These are phyloP conservation scores for Protobothrops mucrosquamatus DNA, from an alignment of 2,113 vertebrate species.

Conservation along the genomic window DNA sequence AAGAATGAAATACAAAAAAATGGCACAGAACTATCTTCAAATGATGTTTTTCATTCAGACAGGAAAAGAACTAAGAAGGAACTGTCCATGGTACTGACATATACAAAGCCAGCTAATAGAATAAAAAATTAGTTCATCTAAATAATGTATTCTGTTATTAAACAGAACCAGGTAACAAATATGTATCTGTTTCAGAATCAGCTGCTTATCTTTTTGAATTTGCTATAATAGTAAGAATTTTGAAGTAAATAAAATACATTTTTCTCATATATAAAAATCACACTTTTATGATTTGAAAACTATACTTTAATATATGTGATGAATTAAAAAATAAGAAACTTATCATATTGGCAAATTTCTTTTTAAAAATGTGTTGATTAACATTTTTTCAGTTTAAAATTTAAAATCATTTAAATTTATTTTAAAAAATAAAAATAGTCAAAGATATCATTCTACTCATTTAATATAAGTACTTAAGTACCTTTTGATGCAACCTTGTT, in stretches of 20 bases:
- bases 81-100: slow-evolving; percentile 28
- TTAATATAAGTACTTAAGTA: not conserved
- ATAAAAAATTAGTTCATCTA: not conserved
- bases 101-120: not conserved
- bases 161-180: not conserved
- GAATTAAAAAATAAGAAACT: not conserved
- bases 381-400: not conserved
- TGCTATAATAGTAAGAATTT: not conserved
- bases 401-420: not conserved
- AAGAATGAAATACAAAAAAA: not conserved
- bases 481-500: not conserved
- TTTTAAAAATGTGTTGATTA: not conserved
- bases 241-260: not conserved
- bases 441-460: not conserved
- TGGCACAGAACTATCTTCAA: not conserved
- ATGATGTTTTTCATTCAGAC: not conserved
- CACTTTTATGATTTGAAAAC: not conserved
- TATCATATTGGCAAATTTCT: not conserved
- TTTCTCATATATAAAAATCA: not conserved
- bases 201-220: not conserved
- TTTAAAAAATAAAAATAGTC: not conserved
- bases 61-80: not conserved
- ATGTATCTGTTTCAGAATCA: not conserved
- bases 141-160: not conserved
- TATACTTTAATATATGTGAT: not conserved